Conservation (phyloP, 2,797 vertebrate genomes). For the Takifugu ocellatus region DNA sequence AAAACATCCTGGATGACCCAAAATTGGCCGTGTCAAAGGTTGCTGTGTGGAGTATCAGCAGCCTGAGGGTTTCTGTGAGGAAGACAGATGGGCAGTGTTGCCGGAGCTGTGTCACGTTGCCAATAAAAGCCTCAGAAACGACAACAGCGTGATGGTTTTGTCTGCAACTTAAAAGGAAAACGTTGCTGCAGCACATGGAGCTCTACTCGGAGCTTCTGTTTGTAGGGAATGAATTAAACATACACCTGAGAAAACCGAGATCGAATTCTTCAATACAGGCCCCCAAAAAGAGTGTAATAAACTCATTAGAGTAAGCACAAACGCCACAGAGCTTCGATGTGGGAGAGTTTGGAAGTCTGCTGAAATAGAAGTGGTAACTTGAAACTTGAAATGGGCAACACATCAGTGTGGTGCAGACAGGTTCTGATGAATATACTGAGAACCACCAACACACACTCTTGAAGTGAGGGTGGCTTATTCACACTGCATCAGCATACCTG, state of each 20-base stretch:
- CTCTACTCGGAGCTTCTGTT: not conserved
- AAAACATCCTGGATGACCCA: constrained; percentile 52
- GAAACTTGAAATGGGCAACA: too few relatives aligned
- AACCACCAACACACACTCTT: constrained; percentile 9
- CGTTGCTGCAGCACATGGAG: too few relatives aligned
- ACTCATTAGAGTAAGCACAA: too few relatives aligned
- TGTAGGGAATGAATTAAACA: not conserved
- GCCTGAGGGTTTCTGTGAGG: constrained; percentile 35
- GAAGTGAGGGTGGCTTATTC: constrained; percentile 15
- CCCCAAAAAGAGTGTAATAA: too few relatives aligned
- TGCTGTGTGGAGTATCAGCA: constrained; percentile 37
- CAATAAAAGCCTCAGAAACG: constrained; percentile 26
- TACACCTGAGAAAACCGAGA: not conserved
- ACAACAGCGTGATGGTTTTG: not conserved
- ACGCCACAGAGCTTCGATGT: too few relatives aligned
- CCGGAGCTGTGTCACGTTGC: not conserved
- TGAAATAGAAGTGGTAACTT: too few relatives aligned
- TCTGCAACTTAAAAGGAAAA: not conserved
- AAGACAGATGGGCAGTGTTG: constrained; percentile 31
- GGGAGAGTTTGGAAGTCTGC: too few relatives aligned
- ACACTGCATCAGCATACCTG: too few relatives aligned
- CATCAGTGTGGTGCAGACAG: too few relatives aligned
- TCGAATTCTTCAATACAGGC: too few relatives aligned
- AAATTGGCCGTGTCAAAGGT: constrained; percentile 39
- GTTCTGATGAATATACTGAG: constrained; percentile 12